These are phyloP conservation scores for Calcarius lapponicus DNA, from an alignment of 2,797 vertebrate genomes.

Conservation along the genomic window DNA sequence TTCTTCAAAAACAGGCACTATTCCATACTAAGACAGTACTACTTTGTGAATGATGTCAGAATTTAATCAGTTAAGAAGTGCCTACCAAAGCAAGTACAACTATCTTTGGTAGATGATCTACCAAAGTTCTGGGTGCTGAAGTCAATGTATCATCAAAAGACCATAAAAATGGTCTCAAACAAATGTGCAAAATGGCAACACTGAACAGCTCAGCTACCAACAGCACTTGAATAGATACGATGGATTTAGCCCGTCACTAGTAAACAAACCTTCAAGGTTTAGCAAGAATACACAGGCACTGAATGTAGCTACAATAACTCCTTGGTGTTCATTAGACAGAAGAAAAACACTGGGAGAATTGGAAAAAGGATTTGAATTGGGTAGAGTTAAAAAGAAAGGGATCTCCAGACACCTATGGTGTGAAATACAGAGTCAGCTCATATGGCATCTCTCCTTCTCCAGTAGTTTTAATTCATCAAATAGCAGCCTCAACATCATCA, in stretches of 20 bases:
- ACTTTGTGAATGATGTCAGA: background rate
- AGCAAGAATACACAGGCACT: background rate
- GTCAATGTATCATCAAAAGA: background rate
- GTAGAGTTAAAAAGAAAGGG: background rate
- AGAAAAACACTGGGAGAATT: background rate
- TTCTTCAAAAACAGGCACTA: background rate
- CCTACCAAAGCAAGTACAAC: background rate
- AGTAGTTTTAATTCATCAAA: background rate
- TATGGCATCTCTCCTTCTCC: background rate
- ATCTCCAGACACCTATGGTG: background rate
- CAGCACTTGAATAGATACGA: background rate
- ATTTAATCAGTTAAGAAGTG: background rate
- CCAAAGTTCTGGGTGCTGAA: background rate
- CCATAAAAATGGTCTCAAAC: background rate
- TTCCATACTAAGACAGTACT: background rate
- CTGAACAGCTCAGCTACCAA: background rate
- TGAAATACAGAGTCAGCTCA: background rate
- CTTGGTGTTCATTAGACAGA: background rate
- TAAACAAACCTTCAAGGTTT: background rate
- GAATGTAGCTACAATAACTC: background rate
- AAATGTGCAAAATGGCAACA: background rate
- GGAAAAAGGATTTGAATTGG: background rate
- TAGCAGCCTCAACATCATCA: background rate
- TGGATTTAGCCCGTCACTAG: background rate
- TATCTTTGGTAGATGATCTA: background rate